Conservation (phyloP, 2,888 invertebrate species). For the Julus scanicus region DNA sequence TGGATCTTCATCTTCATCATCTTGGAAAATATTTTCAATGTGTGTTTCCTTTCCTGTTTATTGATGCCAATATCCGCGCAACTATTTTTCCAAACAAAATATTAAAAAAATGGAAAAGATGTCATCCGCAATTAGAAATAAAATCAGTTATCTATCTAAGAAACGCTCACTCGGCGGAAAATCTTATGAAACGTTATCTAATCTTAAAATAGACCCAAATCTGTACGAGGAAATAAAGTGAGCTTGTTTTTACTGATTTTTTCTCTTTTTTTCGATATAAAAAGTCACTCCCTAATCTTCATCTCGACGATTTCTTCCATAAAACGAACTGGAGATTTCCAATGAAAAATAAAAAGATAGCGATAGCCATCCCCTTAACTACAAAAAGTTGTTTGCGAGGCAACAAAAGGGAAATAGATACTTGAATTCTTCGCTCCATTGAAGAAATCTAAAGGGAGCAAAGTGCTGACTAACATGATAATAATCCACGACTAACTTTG, state of each 20-base stretch:
- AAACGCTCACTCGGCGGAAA: background rate
- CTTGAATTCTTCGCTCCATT: background rate
- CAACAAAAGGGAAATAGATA: conserved; percentile 28
- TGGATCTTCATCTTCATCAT: background rate
- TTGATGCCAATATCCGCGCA: background rate
- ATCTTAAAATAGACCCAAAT: conserved; percentile 14
- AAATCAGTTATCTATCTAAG: conserved; percentile 20
- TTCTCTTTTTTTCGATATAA: background rate
- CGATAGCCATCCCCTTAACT: background rate
- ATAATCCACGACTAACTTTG: background rate
- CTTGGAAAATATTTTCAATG: conserved; percentile 14
- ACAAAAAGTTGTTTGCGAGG: conserved; percentile 6
- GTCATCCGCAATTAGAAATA: conserved; percentile 15
- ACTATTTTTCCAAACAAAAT: background rate
- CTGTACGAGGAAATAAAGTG: background rate
- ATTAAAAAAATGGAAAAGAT: background rate
- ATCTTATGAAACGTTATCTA: conserved; percentile 19
- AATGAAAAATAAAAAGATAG: conserved; percentile 8
- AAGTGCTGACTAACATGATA: conserved; percentile 16
- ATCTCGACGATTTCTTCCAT: background rate
- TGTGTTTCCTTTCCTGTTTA: background rate
- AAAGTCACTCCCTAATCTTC: background rate
- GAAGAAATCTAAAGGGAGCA: background rate
- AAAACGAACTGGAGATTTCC: background rate
- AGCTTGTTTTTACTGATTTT: background rate